Base-by-base conservation (phyloP, 2,797 vertebrate species). In the Onychomys torridus region DNA sequence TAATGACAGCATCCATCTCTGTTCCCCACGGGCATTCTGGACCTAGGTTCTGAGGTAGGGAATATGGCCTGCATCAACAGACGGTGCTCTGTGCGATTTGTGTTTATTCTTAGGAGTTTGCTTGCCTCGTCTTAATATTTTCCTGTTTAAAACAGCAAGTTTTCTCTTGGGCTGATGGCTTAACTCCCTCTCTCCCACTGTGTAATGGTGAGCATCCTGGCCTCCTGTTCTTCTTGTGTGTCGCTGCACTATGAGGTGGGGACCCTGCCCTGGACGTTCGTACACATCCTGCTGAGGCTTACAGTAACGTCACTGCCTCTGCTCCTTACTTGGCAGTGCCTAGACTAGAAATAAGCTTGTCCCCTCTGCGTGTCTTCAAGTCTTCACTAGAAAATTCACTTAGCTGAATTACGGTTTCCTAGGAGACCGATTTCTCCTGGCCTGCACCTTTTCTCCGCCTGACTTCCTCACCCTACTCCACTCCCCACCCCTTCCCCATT, bases 221-320 rank as follows among this genome's bases (percentile, higher is more conserved):
- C 12, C 52, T 37, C 34, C 23, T 49, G 32, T 25, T 25, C 34
- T 34, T 57, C 34, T 21, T 37, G 52, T 81, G 78, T 40, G 1
- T 17, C 7, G 2, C 46, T 61, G 67, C 9, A 0, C 61, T 14
- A 1, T 17, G 75, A 57, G 17, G 8, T 37, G 7, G 29, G 29
- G 32, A n/a, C 52, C 34, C 29, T 0, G 2, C 65, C 61, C 71
- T 65, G 23, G 49, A 13, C 1, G 0, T 6, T 1, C 49, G 0
- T 6, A 2, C 49, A 0, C 43, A 19, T 40, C 84, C 86, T 32
- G 63, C 14, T 25, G 23, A 52, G n/a, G 29, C 91, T 67, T 37
- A 52, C 81, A 59, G 32, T 34, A 8, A 69, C 5, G 27, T 40
- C 3, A 0, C 55, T 77, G 34, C 32, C 43, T 43, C 89, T 37